These are phyloP conservation scores for Athalia rosae DNA, from an alignment of 2,888 invertebrate species.

Conservation along the genomic window DNA sequence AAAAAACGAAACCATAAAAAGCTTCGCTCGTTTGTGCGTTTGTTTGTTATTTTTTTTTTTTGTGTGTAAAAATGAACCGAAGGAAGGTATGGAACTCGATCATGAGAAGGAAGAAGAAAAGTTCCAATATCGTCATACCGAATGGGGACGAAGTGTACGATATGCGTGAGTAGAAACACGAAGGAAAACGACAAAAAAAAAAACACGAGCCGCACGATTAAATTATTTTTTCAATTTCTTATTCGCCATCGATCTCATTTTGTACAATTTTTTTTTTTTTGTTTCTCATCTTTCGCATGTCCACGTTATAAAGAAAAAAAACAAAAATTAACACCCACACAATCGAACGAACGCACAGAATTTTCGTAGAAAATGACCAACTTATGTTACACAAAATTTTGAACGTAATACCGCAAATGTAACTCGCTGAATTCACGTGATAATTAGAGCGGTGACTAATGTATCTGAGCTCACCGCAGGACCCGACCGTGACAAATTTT, in stretches of 20 bases:
- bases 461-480: too few species aligned
- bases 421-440: too few species aligned
- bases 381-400: not conserved
- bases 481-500: too few species aligned
- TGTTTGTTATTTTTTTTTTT: not conserved
- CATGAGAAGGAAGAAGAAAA: slow-evolving; percentile 69
- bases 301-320: too few species aligned
- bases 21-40: not conserved
- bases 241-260: not conserved
- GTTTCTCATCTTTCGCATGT: not conserved
- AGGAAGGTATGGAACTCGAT: slow-evolving; percentile 72
- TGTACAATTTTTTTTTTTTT: not conserved
- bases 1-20: not conserved
- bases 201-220: not conserved
- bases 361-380: too few species aligned
- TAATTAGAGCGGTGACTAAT: too few species aligned
- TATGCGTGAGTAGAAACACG: slow-evolving; percentile 4
- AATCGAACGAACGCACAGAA: too few species aligned
- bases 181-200: not conserved
- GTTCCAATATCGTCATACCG: slow-evolving; percentile 16
- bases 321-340: too few species aligned
- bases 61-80: slow-evolving; percentile 65
- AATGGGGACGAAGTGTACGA: not conserved
- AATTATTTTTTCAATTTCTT: not conserved
- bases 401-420: too few species aligned